Base-by-base conservation (phyloP, 2,888 invertebrate genomes). In the Oxytorus armatus region DNA sequence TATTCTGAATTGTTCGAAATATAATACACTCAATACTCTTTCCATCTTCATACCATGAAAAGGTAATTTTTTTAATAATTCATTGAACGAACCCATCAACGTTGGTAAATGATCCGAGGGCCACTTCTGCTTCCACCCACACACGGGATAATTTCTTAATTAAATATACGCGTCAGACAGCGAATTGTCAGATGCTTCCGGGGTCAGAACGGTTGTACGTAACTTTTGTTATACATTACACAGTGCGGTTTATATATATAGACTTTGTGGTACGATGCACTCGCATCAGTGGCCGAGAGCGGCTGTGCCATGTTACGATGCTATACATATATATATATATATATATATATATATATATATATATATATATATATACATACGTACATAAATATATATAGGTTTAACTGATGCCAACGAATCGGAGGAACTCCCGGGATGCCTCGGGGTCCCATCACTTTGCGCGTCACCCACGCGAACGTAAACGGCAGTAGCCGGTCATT, bases 391-490 rank as follows among this genome's bases (percentile, higher is more conserved):
- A 68, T 16, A 11, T 57, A 55, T 25, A 68, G 10, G 21, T 25
- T 5, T 18, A 29, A 55, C 53, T 25, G 63, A 53, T 44, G 68
- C 33, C 59, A 14, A 53, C 18, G 78, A 84, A 77, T 79, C 66
- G 69, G 47, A 36, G 77, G 75, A 78, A 82, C 77, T 83, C 79
- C 81, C 82, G 75, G 66, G 65, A 83, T 72, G 51, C 44, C 44
- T 59, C 39, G 73, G 66, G 82, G 79, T 79, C 77, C 77, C 53
- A 72, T 79, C 83, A 82, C 77, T 84, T 49, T 49, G 55, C 55
- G 70, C 69, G 69, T 53, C 72, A 79, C 76, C 82, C 85, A 86
- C 85, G 81, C 85, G 81, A 81, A 84, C 79, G 75, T 49, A 65
- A 72, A 80, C 51, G 63, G 63, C 25, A 73, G 68, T 75, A 74